Evolutionary conservation across 1,140 invertebrate species (phyloP).

Genomic region (Colletes gigas): DNA sequence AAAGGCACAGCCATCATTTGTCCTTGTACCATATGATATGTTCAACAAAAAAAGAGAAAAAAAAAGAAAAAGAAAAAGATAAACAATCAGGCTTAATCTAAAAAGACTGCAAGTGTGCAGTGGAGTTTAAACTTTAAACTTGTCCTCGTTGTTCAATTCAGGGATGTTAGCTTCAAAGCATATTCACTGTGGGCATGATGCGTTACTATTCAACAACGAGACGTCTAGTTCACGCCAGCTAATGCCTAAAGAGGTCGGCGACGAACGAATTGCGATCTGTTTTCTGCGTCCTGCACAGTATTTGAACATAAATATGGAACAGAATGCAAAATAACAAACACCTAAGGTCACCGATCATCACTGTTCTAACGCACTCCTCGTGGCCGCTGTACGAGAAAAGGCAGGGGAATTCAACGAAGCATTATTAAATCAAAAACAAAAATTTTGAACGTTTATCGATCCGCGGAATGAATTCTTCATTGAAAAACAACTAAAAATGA

Average conservation of each 20-base stretch:
- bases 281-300: slow-evolving; percentile 39
- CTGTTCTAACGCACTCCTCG: background rate
- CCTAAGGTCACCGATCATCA: slow-evolving; percentile 21
- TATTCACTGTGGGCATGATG: slow-evolving; percentile 43
- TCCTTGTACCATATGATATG: slow-evolving; percentile 33
- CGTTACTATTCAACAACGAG: slow-evolving; percentile 6
- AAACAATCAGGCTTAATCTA: slow-evolving; percentile 20
- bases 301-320: slow-evolving; percentile 11
- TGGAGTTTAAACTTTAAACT: background rate
- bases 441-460: background rate
- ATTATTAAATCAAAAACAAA: background rate
- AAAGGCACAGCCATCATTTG: slow-evolving; percentile 60
- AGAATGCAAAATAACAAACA: slow-evolving; percentile 1
- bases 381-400: background rate
- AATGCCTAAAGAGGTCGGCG: slow-evolving; percentile 25
- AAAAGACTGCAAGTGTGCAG: background rate
- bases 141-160: background rate
- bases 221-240: slow-evolving; percentile 24
- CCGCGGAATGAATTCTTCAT: background rate
- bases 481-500: background rate
- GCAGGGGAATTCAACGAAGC: background rate
- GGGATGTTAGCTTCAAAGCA: slow-evolving; percentile 16
- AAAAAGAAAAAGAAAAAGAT: background rate
- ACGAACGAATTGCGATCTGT: background rate
- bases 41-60: slow-evolving; percentile 17